Evolutionary conservation across 53 echinoderm and acorn worm species (phyloP).

Genomic region (Crossaster papposus): DNA sequence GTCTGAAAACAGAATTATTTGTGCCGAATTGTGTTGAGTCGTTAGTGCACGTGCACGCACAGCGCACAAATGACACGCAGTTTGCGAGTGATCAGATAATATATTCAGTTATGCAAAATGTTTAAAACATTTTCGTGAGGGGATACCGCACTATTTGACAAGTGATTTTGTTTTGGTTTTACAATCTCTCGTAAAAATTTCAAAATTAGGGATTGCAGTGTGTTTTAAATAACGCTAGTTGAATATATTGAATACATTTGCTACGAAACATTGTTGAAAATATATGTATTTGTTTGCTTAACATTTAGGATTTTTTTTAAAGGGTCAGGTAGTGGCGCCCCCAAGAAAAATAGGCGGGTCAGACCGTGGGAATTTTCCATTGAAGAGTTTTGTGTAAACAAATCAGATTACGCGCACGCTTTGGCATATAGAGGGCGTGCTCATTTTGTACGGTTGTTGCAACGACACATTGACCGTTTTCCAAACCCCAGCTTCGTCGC

Average conservation of each 20-base stretch:
- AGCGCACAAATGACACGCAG: constrained; percentile 9
- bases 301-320: too few relatives aligned
- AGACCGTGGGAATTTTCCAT: constrained; percentile 27
- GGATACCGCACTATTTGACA: not conserved
- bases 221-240: too few relatives aligned
- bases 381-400: not conserved
- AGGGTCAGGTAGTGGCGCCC: not conserved
- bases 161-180: too few relatives aligned
- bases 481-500: too few relatives aligned
- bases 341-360: not conserved
- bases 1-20: too few relatives aligned
- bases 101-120: constrained; percentile 23
- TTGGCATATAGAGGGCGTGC: not conserved
- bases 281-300: too few relatives aligned
- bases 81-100: constrained; percentile 18
- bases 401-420: not conserved
- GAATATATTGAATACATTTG: too few relatives aligned
- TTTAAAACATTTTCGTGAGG: constrained; percentile 12
- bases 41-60: not conserved
- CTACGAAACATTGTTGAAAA: too few relatives aligned
- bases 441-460: not conserved
- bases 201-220: too few relatives aligned
- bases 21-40: too few relatives aligned
- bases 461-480: too few relatives aligned
- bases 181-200: too few relatives aligned